These are phyloP conservation scores for Murina feae DNA, from an alignment of 2,113 vertebrate species.

Conservation along the genomic window DNA sequence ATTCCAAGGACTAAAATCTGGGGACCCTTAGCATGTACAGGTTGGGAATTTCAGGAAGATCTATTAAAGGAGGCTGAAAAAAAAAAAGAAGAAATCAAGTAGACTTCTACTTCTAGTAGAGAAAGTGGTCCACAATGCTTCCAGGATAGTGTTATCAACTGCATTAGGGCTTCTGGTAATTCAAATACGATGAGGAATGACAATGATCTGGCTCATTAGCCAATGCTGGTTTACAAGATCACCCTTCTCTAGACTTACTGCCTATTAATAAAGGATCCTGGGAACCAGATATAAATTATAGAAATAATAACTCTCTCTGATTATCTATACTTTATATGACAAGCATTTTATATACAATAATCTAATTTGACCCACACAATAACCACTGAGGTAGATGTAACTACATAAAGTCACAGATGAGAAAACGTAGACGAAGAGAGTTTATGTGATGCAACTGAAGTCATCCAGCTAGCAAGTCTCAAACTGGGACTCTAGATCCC, in stretches of 20 bases:
- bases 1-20: not conserved
- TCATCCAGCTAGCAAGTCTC: not conserved
- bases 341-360: not conserved
- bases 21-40: not conserved
- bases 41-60: not conserved
- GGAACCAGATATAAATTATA: conserved; percentile 33
- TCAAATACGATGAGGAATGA: not conserved
- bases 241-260: not conserved
- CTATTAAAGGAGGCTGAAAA: not conserved
- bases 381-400: not conserved
- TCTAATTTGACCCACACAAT: not conserved
- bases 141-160: not conserved
- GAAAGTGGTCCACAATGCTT: not conserved
- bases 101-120: not conserved
- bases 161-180: not conserved
- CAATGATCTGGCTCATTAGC: not conserved
- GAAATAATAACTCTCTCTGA: not conserved
- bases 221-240: not conserved
- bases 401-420: not conserved
- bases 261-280: not conserved
- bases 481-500: not conserved
- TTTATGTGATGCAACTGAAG: not conserved
- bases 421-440: not conserved
- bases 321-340: not conserved
- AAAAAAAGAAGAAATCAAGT: not conserved